Conservation (phyloP, 2,888 invertebrate genomes). For the Agrenia bidenticulata region DNA sequence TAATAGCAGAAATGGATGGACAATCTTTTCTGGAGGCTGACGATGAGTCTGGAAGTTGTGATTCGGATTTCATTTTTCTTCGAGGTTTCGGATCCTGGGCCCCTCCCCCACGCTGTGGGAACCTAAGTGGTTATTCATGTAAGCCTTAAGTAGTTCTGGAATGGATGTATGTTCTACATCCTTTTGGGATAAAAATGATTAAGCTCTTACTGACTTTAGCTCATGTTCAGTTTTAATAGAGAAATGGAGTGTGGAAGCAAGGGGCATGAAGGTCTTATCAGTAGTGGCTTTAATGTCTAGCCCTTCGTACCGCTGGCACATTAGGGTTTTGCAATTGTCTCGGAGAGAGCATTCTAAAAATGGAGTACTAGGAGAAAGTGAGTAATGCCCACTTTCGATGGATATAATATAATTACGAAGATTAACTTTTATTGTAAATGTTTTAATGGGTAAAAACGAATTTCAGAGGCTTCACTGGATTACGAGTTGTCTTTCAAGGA, state of each 20-base stretch:
- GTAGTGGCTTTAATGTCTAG: conserved; percentile 47
- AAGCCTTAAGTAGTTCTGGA: too few relatives aligned
- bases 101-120: conserved; percentile 48
- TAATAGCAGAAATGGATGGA: conserved; percentile 39
- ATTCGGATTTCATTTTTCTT: conserved; percentile 46
- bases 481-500: background rate
- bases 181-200: too few relatives aligned
- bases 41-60: conserved; percentile 33
- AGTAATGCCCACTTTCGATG: too few relatives aligned
- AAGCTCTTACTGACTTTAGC: too few relatives aligned
- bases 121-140: conserved; percentile 42
- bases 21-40: conserved; percentile 36
- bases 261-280: conserved; percentile 32
- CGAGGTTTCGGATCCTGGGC: conserved; percentile 47
- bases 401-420: too few relatives aligned
- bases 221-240: conserved; percentile 47
- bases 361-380: too few relatives aligned
- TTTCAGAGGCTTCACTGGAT: background rate
- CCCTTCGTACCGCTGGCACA: conserved; percentile 41
- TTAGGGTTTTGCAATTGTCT: conserved; percentile 38
- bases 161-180: background rate
- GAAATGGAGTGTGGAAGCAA: conserved; percentile 22
- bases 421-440: too few relatives aligned
- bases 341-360: conserved; percentile 13
- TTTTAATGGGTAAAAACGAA: too few relatives aligned